Percentiles rank a stretch among this genome's conserved stretches.
phyloP scores from a whole-genome alignment of 2,888 invertebrate genomes.

The Liopterus haemorrhoidalis region DNA sequence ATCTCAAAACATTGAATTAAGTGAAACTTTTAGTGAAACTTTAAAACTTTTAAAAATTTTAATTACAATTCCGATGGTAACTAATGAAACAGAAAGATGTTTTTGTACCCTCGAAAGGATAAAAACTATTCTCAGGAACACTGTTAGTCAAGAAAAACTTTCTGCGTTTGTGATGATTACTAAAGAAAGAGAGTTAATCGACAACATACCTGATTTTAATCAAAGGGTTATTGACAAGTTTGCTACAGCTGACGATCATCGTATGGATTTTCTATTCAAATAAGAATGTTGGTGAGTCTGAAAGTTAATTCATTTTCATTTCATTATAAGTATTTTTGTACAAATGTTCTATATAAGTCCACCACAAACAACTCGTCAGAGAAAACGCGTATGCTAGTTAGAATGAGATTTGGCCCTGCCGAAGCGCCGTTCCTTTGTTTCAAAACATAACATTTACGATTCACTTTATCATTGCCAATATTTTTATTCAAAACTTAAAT shows the following conservation, averaged over 20 bases:
- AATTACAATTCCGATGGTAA: conserved; percentile 16
- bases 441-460: too few relatives aligned
- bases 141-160: not conserved
- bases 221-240: not conserved
- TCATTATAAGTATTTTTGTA: too few relatives aligned
- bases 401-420: too few relatives aligned
- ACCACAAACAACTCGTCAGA: too few relatives aligned
- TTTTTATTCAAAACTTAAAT: too few relatives aligned
- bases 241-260: not conserved
- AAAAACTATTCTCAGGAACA: not conserved
- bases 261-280: too few relatives aligned
- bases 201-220: not conserved
- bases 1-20: conserved; percentile 13
- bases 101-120: conserved; percentile 3
- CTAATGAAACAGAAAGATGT: conserved; percentile 10
- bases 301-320: too few relatives aligned
- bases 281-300: too few relatives aligned
- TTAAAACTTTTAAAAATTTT: conserved; percentile 12
- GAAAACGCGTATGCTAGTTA: too few relatives aligned
- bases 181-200: not conserved
- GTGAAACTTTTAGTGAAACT: conserved; percentile 12
- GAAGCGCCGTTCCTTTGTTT: too few relatives aligned
- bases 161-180: not conserved
- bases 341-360: too few relatives aligned
- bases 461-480: too few relatives aligned